A percentile compares a stretch with the other conserved stretches of the same genome.
Conservation (phyloP, 2,113 vertebrate species). For the Monarcha castaneiventris region DNA sequence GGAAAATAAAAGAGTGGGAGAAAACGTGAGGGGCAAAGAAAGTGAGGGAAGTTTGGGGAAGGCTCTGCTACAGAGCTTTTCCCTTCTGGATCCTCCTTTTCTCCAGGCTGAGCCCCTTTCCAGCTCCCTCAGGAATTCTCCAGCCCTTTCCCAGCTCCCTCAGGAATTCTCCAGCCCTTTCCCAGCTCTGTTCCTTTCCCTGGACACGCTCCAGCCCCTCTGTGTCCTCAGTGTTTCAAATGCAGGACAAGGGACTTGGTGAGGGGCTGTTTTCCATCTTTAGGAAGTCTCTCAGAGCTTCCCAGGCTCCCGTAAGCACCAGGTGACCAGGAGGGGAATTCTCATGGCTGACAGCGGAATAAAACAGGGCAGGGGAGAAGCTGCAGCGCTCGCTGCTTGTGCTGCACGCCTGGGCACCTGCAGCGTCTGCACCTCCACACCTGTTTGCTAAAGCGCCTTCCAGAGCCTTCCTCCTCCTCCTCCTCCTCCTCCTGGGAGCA, state of each 20-base stretch:
- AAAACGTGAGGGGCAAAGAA: too few species aligned
- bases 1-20: too few species aligned
- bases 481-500: background rate
- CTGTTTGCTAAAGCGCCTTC: background rate
- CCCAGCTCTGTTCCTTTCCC: too few species aligned
- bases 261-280: background rate
- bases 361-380: background rate
- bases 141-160: too few species aligned
- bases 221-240: background rate
- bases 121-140: too few species aligned
- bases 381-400: background rate
- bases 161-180: too few species aligned
- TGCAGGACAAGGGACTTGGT: background rate
- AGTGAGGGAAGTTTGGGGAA: too few species aligned
- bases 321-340: background rate
- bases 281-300: background rate
- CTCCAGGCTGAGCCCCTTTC: too few species aligned
- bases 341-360: background rate
- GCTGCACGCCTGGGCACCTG: background rate
- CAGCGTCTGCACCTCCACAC: background rate
- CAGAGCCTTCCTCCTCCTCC: background rate
- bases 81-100: too few species aligned
- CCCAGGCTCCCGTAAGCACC: background rate
- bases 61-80: too few species aligned
- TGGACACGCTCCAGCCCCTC: background rate